phyloP scores from a whole-genome alignment of 1,140 invertebrate species.

The Trichoplusia ni region DNA sequence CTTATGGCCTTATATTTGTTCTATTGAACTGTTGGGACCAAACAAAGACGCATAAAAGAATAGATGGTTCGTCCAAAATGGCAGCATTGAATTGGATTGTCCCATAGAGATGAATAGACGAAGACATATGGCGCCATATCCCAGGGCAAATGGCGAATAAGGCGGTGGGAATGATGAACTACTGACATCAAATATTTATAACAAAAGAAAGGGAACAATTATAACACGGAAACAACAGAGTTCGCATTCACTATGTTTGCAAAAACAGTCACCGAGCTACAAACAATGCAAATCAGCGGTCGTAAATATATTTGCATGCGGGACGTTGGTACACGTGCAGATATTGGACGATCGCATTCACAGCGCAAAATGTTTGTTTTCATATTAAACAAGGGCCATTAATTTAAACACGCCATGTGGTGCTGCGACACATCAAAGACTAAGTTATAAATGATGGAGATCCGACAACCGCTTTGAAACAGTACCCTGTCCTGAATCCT shows the following conservation, averaged over 20 bases:
- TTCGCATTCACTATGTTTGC: too few relatives aligned
- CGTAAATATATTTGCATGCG: constrained; percentile 2
- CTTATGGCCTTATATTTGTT: background rate
- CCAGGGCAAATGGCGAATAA: too few relatives aligned
- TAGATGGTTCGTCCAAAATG: too few relatives aligned
- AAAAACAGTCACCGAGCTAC: background rate
- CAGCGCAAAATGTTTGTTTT: constrained; percentile 28
- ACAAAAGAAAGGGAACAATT: too few relatives aligned
- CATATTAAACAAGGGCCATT: constrained; percentile 31
- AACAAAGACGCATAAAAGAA: too few relatives aligned
- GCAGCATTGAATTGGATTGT: too few relatives aligned
- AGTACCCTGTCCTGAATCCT: background rate
- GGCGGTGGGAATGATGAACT: too few relatives aligned
- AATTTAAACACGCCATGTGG: constrained; percentile 31
- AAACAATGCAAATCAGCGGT: background rate
- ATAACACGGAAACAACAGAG: too few relatives aligned
- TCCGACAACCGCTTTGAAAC: constrained; percentile 19
- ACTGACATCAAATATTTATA: too few relatives aligned
- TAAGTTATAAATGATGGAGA: constrained; percentile 26
- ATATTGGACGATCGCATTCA: background rate
- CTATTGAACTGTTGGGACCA: too few relatives aligned
- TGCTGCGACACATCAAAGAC: constrained; percentile 19
- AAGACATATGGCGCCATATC: too few relatives aligned
- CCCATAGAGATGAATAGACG: too few relatives aligned
- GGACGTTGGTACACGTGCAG: background rate